phyloP scores from a whole-genome alignment of 2,113 vertebrate species.

The Bos javanicus region DNA sequence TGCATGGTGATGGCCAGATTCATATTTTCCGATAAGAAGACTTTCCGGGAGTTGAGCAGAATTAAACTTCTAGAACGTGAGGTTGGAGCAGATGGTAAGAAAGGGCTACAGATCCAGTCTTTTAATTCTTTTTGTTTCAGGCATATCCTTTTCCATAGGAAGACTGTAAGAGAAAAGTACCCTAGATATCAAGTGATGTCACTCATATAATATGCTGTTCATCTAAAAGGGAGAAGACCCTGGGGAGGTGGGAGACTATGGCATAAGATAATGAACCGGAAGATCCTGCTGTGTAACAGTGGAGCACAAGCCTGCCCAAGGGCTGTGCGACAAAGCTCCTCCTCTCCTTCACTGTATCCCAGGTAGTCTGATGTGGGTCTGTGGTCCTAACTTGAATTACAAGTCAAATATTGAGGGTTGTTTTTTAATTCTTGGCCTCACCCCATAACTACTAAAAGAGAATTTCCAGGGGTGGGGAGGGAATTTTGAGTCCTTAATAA shows the following conservation, averaged over 20 bases:
- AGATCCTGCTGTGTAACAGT: not conserved
- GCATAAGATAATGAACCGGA: not conserved
- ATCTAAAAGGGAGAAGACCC: not conserved
- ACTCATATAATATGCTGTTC: not conserved
- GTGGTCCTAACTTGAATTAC: not conserved
- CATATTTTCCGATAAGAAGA: not conserved
- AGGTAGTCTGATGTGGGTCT: not conserved
- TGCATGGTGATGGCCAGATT: not conserved
- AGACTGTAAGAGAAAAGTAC: not conserved
- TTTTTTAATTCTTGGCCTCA: not conserved
- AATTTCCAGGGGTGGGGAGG: not conserved
- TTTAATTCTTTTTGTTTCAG: not conserved
- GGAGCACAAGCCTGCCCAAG: not conserved
- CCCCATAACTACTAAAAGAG: not conserved
- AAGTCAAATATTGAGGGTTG: not conserved
- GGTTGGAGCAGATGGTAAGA: not conserved
- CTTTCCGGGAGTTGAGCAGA: not conserved
- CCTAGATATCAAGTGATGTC: not conserved
- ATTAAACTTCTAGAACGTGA: conserved; percentile 7
- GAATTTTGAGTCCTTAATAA: not conserved
- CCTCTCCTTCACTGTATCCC: not conserved
- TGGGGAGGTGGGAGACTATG: not conserved
- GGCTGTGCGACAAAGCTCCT: not conserved
- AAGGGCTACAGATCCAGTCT: not conserved
- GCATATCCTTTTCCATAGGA: not conserved